A percentile compares a stretch with the other conserved stretches of the same genome.
These are phyloP conservation scores for Cataglyphis albicans DNA, from an alignment of 2,888 invertebrate species.

Conservation along the genomic window DNA sequence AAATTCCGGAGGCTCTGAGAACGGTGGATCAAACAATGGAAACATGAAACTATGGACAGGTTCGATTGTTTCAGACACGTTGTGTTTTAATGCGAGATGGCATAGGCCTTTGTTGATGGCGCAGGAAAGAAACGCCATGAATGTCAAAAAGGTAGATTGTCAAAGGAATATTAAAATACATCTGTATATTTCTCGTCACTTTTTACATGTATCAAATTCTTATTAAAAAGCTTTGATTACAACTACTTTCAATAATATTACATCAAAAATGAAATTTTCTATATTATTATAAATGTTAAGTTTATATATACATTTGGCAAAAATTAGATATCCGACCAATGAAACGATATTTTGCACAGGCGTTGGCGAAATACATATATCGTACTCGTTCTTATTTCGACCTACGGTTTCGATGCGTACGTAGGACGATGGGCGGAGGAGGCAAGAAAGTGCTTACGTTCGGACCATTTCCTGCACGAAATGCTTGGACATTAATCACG, in stretches of 20 bases:
- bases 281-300: not conserved
- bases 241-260: conserved; percentile 1
- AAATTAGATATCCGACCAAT: not conserved
- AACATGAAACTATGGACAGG: conserved; percentile 66
- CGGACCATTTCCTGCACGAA: conserved; percentile 62
- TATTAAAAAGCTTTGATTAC: conserved; percentile 6
- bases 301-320: not conserved
- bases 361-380: not conserved
- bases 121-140: conserved; percentile 34
- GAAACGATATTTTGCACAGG: not conserved
- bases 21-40: conserved; percentile 71
- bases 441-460: conserved; percentile 51
- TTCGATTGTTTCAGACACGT: conserved; percentile 66
- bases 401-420: conserved; percentile 63
- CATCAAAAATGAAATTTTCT: not conserved
- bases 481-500: conserved; percentile 67
- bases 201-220: conserved; percentile 14
- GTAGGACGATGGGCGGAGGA: conserved; percentile 70
- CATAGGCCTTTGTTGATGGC: conserved; percentile 30
- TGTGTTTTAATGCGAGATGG: conserved; percentile 63
- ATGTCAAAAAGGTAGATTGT: conserved; percentile 42
- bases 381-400: conserved; percentile 56
- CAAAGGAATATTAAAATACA: conserved; percentile 49
- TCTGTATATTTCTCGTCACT: not conserved
- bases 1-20: conserved; percentile 60